phyloP scores from a whole-genome alignment of 2,113 vertebrate genomes.

The Sprattus sprattus region DNA sequence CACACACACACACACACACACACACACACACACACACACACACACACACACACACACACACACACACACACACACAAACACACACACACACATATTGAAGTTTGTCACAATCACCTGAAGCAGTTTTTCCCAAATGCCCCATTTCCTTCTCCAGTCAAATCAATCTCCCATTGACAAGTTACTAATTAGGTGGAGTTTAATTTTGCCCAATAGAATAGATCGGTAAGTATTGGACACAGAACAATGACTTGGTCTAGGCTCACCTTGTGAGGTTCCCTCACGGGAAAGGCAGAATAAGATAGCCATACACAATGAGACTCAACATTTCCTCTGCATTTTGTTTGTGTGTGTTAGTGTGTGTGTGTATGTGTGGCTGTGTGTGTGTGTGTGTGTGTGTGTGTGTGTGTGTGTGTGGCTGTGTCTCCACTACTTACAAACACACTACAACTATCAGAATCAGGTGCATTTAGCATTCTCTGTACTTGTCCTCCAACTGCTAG shows the following conservation, averaged over 20 bases:
- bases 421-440: not conserved
- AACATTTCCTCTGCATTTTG: not conserved
- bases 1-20: not conserved
- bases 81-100: not conserved
- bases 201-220: not conserved
- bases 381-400: not conserved
- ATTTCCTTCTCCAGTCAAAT: slow-evolving; percentile 10
- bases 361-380: no score
- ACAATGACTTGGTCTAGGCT: not conserved
- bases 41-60: not conserved
- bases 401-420: not conserved
- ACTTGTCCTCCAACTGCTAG: no score
- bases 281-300: not conserved
- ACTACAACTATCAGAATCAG: not conserved
- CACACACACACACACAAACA: not conserved
- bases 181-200: slow-evolving; percentile 6
- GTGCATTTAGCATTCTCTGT: no score
- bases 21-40: not conserved
- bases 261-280: not conserved
- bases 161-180: not conserved
- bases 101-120: not conserved
- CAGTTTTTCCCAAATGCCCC: not conserved
- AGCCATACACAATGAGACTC: not conserved
- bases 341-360: not conserved
- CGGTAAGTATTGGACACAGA: not conserved